Base-by-base conservation (phyloP, 2,888 invertebrate species). In the Rhyacophila evoluta region DNA sequence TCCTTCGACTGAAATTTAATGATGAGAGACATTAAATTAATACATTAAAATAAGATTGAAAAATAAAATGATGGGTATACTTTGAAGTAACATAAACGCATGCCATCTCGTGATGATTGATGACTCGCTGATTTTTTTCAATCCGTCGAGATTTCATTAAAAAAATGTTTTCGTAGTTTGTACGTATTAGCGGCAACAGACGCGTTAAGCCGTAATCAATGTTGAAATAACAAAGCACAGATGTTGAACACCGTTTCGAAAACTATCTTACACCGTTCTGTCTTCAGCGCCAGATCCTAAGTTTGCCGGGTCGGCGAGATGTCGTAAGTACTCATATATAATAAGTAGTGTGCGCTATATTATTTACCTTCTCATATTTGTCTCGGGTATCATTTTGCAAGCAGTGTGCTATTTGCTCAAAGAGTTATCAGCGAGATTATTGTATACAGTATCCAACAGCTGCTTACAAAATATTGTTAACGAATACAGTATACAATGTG, bases 161-260 rank as follows among this genome's bases (percentile, higher is more conserved):
- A 33, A 6, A 33, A 33, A 33, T 33, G 29, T 33, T 2, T 33
- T 33, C 29, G 6, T 33, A 6, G 29, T 33, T 33, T 33, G 29
- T 33, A 33, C 29, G 29, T 33, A 33, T 33, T 33, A 33, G 29
- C 29, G 19, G 55, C 25, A 55, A 2, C 55, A 55, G 12, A 55
- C 8, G 25, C 25, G 55, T 19, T 41, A 41, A 41, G 41, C 10
- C 55, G 55, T 55, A 55, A 55, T 55, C 25, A 55, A 55, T 8
- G 55, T 55, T 55, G 55, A 55, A 55, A 55, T 55, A 55, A 55
- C 55, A 55, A 55, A 55, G 55, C 55, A 19, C 55, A 55, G 55
- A 55, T 55, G 55, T 55, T 8, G 55, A 55, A 8, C 25, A 55
- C 55, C 15, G 55, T 55, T 55, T 55, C 55, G 10, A 55, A 55